Base-by-base conservation (phyloP, 2,113 vertebrate species). In the Gymnocephalus cernua region DNA sequence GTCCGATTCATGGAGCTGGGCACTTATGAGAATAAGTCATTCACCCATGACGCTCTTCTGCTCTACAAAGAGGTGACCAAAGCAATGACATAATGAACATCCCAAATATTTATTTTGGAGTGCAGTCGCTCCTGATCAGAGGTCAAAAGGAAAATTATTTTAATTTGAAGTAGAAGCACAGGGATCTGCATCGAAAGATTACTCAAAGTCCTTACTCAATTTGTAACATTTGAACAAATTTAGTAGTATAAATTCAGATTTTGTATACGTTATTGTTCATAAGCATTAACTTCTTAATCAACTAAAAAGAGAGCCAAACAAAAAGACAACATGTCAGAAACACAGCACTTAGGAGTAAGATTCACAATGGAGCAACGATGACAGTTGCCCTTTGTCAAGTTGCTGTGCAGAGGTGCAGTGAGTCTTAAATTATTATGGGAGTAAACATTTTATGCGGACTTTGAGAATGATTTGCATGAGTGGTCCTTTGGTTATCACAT, bases 31-130 rank as follows among this genome's bases (percentile, higher is more conserved):
- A 95, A 93, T 9, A 54, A 86, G 68, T 70, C 84, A 0, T 89
- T 92, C 72, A 68, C 71, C 15, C 7, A 32, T 0, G 93, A 96
- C 1, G 54, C 6, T 27, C 92, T 96, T 41, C 79, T 95, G 71
- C 90, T 93, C 32, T 96, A n/a, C 80, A 79, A 25, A 74, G 74
- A 96, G 94, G 95, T 96, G 78, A 83, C 3, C 12, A 41, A 68
- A 63, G 51, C 69, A 27, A 12, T 25, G 23, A 72, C 11, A 5
- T 38, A 38, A 38, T 25, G 5, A 32, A 51, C 14, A 44, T 35
- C 6, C 16, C 21, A 29, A 51, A 12, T 41, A 50, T 71, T 32
- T 2, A 18, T 69, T 32, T 53, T 41, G 44, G 9, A 47, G 38
- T 10, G 23, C 10, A 58, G 14, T 25, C 2, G 21, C 21, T 58